phyloP scores from a whole-genome alignment of 2,113 vertebrate species.

The Tychaedon coryphoeus region DNA sequence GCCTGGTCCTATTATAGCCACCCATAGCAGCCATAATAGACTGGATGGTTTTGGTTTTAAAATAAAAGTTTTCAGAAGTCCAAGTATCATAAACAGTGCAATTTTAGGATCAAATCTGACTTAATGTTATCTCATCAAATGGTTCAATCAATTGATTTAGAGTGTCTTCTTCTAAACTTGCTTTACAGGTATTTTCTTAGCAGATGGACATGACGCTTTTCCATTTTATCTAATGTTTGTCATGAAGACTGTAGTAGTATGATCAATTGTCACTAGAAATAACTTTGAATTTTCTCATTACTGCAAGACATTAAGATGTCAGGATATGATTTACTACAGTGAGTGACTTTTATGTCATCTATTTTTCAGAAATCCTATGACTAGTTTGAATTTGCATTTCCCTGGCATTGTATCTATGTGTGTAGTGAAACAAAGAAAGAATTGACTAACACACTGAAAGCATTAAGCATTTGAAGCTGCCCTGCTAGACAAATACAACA shows the following conservation, averaged over 20 bases:
- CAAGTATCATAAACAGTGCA: not conserved
- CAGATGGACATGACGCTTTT: not conserved
- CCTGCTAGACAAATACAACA: slow-evolving; percentile 31
- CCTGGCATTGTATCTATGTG: not conserved
- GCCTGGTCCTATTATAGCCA: too few species aligned
- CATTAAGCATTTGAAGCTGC: not conserved
- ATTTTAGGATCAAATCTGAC: not conserved
- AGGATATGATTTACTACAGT: slow-evolving; percentile 63
- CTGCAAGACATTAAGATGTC: slow-evolving; percentile 69
- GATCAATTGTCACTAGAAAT: slow-evolving; percentile 65
- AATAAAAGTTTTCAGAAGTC: not conserved
- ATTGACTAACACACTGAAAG: not conserved
- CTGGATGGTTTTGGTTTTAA: not conserved
- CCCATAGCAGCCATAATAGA: not conserved
- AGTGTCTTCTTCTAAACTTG: not conserved
- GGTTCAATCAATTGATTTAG: not conserved
- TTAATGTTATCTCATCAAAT: slow-evolving; percentile 15
- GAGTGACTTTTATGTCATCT: slow-evolving; percentile 62
- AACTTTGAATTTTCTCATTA: slow-evolving; percentile 75
- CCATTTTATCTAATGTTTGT: slow-evolving; percentile 41
- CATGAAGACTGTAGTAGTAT: slow-evolving; percentile 11
- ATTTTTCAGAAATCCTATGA: slow-evolving; percentile 48
- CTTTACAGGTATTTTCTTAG: slow-evolving; percentile 51
- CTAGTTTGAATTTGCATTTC: slow-evolving; percentile 68
- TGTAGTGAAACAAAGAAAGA: slow-evolving; percentile 40